Percentiles rank a stretch among this genome's conserved stretches.
phyloP scores from a whole-genome alignment of 1,140 invertebrate species.

The Lepidostoma basale region DNA sequence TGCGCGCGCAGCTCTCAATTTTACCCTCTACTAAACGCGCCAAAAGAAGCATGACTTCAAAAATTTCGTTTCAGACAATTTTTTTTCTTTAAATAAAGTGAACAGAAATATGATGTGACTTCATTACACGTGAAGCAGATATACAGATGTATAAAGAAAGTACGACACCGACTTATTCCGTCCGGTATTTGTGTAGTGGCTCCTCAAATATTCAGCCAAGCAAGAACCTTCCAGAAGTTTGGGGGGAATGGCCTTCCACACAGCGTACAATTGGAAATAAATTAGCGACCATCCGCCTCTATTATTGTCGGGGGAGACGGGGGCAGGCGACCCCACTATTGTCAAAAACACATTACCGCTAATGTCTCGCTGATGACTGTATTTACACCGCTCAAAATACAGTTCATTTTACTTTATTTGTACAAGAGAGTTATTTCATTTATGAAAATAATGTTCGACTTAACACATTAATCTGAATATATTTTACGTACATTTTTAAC shows the following conservation, averaged over 20 bases:
- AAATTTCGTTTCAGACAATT: neutral
- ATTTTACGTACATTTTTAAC: too few relatives aligned
- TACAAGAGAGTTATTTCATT: too few relatives aligned
- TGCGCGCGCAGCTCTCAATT: too few relatives aligned
- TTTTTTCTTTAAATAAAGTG: neutral
- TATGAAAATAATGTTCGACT: too few relatives aligned
- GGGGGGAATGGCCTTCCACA: conserved; percentile 2
- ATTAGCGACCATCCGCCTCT: conserved; percentile 39
- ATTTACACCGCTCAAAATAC: too few relatives aligned
- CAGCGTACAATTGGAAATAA: conserved; percentile 42
- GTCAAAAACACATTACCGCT: conserved; percentile 41
- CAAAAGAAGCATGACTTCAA: too few relatives aligned
- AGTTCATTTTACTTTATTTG: too few relatives aligned
- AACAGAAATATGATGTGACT: neutral
- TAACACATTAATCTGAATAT: too few relatives aligned
- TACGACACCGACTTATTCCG: too few relatives aligned
- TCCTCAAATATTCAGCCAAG: neutral
- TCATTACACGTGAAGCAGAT: neutral
- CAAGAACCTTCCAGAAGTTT: neutral
- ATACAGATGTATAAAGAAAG: too few relatives aligned
- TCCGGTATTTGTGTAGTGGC: too few relatives aligned
- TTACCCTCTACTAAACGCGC: too few relatives aligned
- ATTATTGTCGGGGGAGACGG: conserved; percentile 19
- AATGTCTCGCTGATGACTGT: conserved; percentile 28
- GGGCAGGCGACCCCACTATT: conserved; percentile 21